Conservation (phyloP, 2,113 vertebrate species). For the Siniperca knerii region DNA sequence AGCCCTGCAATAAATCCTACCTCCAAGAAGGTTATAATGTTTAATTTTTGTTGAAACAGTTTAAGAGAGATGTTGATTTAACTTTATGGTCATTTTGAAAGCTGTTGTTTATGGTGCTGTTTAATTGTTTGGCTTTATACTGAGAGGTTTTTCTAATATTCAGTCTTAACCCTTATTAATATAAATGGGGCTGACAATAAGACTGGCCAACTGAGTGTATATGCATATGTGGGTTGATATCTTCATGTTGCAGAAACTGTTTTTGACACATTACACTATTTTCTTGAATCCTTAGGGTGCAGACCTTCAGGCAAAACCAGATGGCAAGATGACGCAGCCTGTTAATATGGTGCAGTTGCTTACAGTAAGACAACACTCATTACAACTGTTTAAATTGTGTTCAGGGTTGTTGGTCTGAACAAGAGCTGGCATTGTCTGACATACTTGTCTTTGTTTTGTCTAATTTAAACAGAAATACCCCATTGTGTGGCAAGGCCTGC, state of each 20-base stretch:
- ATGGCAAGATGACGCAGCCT: constrained; percentile 90
- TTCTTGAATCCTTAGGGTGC: constrained; percentile 80
- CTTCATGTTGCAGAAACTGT: not conserved
- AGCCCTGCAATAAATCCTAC: not conserved
- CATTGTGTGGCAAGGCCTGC: constrained; percentile 97
- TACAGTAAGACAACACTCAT: constrained; percentile 83
- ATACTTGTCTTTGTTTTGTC: constrained; percentile 11
- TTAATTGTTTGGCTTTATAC: not conserved
- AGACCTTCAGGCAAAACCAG: constrained; percentile 85
- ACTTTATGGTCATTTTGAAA: not conserved
- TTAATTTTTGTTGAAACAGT: not conserved
- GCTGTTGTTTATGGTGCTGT: not conserved
- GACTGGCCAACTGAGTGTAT: not conserved
- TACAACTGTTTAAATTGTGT: not conserved
- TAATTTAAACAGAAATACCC: constrained; percentile 91
- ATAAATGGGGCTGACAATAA: too few relatives aligned
- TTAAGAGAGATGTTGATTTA: not conserved
- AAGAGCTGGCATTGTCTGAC: constrained; percentile 33
- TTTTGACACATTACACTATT: constrained; percentile 3
- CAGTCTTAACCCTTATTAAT: not conserved
- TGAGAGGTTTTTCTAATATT: not conserved
- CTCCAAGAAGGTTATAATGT: not conserved
- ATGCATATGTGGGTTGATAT: not conserved
- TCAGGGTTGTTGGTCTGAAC: not conserved
- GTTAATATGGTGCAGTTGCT: constrained; percentile 98